Evolutionary conservation across 2,113 vertebrate genomes (phyloP), one percentile per base, ranked within the genome.

Genomic region (Siphamia tubifer): DNA sequence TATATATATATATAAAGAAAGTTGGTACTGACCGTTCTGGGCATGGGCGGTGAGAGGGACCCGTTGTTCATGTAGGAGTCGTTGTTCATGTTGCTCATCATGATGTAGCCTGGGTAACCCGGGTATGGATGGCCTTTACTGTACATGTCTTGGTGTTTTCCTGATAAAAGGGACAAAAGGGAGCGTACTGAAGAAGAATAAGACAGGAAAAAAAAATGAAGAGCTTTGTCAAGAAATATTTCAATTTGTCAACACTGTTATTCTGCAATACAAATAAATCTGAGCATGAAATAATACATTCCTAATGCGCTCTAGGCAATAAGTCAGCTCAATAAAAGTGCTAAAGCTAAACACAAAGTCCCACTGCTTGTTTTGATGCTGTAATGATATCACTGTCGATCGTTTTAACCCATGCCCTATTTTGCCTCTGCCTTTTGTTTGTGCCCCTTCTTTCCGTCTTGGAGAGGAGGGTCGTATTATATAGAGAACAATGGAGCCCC

Each of bases 41-140:
- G 92, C 93, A 98, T 96, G 88, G 98, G 96, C 62, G 97, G 97
- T 49, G 98, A 99, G 66, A 99, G 93, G 71, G 97, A 98, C 92
- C 98, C 96, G 53, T 98, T 99, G 89, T 92, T 96, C 95, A 98
- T 96, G 92, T 98, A 98, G 5, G 95, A 95, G 89, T 98, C 96
- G 53, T 91, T 94, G 84, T 94, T 97, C 95, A 98, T 95, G 90
- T 96, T 99, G 92, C 94, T 95, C 96, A 98, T 98, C 98, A 99
- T 98, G 92, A 98, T 96, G 91, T 99, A 99, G 76, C 96, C 94
- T n/a, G 97, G 96, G 77, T 99, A 99, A 74, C 94, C 91, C 0
- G 94, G 69, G 89, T 98, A 99, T 0, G 93, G 92, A 68, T 95
- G 96, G 71, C 94, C 94, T 92, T 99, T 99, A 91, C 84, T 93